These are phyloP conservation scores for Cataglyphis altisquamis DNA, from an alignment of 2,888 invertebrate species.

Conservation along the genomic window DNA sequence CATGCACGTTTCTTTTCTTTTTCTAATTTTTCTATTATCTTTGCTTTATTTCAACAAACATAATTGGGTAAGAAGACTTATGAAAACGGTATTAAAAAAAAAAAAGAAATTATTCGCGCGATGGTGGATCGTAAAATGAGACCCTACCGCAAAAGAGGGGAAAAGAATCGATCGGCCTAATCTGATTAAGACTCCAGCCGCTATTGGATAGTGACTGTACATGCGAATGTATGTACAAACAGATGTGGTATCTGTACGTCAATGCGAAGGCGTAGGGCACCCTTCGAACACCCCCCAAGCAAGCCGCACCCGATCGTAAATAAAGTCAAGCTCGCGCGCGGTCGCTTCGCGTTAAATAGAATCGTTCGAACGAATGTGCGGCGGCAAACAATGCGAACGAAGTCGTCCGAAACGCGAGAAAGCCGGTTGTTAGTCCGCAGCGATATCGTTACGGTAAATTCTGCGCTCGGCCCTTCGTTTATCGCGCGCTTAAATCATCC, in stretches of 20 bases:
- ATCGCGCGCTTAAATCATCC: slow-evolving; percentile 46
- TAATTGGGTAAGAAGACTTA: slow-evolving; percentile 34
- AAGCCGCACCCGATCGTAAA: slow-evolving; percentile 70
- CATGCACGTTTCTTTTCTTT: neutral
- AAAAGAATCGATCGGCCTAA: slow-evolving; percentile 77
- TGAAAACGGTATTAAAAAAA: slow-evolving; percentile 19
- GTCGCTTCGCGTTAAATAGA: slow-evolving; percentile 26
- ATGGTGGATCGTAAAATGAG: slow-evolving; percentile 40
- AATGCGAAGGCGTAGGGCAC: neutral
- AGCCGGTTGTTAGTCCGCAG: slow-evolving; percentile 6
- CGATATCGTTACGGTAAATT: slow-evolving; percentile 39
- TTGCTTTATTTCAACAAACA: slow-evolving; percentile 28
- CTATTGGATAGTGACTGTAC: slow-evolving; percentile 55
- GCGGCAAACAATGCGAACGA: slow-evolving; percentile 8
- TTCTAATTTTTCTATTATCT: neutral
- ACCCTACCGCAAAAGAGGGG: slow-evolving; percentile 44
- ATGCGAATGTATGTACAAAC: slow-evolving; percentile 56
- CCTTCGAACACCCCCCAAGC: neutral
- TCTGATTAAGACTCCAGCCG: slow-evolving; percentile 77
- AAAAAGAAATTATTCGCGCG: slow-evolving; percentile 46
- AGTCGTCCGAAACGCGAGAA: slow-evolving; percentile 11
- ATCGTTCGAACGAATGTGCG: slow-evolving; percentile 28
- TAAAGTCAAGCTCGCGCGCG: slow-evolving; percentile 62
- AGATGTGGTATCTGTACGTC: slow-evolving; percentile 20
- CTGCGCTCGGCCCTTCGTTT: slow-evolving; percentile 3